Evolutionary conservation across 2,888 invertebrate genomes (phyloP).

Genomic region (Crioceris asparagi): DNA sequence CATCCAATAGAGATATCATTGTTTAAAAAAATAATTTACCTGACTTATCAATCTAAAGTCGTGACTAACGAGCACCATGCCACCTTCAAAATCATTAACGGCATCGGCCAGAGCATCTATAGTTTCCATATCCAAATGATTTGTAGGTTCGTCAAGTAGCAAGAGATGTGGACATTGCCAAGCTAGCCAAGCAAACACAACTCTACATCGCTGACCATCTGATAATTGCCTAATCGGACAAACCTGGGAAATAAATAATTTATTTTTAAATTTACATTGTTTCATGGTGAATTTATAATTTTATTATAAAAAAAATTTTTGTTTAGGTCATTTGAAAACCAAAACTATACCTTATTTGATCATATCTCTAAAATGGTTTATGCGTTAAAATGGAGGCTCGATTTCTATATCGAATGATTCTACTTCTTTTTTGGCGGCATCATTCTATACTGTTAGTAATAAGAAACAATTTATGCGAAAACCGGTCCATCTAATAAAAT

Average conservation of each 20-base stretch:
- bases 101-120: slow-evolving; percentile 98
- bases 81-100: slow-evolving; percentile 94
- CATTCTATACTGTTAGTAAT: no score
- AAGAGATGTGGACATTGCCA: slow-evolving; percentile 95
- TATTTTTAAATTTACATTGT: no score
- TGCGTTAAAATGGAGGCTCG: no score
- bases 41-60: slow-evolving; percentile 98
- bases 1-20: not conserved
- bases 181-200: slow-evolving; percentile 97
- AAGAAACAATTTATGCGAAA: no score
- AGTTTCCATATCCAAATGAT: slow-evolving; percentile 96
- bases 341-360: no score
- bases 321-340: no score
- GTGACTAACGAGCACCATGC: slow-evolving; percentile 98
- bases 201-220: slow-evolving; percentile 96
- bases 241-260: slow-evolving; percentile 55
- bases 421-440: no score
- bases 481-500: no score
- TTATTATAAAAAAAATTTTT: no score
- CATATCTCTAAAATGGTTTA: no score
- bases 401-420: no score
- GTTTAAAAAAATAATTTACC: slow-evolving; percentile 43
- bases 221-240: slow-evolving; percentile 91
- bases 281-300: no score
- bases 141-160: slow-evolving; percentile 76